These are phyloP conservation scores for Cichlasoma orientale DNA, from an alignment of 2,797 vertebrate species.

Conservation along the genomic window DNA sequence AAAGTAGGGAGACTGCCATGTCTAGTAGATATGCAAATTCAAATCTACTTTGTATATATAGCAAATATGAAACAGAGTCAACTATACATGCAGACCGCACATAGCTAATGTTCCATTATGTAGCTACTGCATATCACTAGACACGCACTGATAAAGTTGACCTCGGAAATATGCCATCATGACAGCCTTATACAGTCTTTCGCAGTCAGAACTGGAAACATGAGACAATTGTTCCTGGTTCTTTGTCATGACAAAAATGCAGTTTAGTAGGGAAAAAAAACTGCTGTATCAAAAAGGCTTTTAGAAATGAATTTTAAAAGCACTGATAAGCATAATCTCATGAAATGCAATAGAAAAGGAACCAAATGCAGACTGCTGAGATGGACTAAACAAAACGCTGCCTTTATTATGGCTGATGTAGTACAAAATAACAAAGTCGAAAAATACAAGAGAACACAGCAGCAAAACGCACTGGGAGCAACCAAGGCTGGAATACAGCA, in stretches of 20 bases:
- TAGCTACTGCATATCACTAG: background rate
- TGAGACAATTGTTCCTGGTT: background rate
- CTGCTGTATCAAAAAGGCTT: background rate
- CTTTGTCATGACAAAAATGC: background rate
- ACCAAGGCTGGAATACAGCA: background rate
- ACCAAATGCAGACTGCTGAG: background rate
- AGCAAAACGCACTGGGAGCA: background rate
- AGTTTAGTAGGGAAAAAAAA: background rate
- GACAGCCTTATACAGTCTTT: no score
- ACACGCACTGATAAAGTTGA: background rate
- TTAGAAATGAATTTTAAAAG: background rate
- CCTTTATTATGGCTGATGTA: background rate
- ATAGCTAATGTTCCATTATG: background rate
- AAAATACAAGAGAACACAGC: background rate
- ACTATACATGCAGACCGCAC: background rate
- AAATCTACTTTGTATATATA: no score
- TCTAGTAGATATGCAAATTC: background rate
- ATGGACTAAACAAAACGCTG: background rate
- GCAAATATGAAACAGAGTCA: background rate
- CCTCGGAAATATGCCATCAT: background rate
- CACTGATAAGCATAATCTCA: background rate
- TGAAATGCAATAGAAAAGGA: background rate
- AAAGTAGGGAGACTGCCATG: no score
- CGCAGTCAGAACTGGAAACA: background rate
- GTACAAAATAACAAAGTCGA: background rate